Base-by-base conservation (phyloP, 2,113 vertebrate species). In the Rafetus swinhoei region DNA sequence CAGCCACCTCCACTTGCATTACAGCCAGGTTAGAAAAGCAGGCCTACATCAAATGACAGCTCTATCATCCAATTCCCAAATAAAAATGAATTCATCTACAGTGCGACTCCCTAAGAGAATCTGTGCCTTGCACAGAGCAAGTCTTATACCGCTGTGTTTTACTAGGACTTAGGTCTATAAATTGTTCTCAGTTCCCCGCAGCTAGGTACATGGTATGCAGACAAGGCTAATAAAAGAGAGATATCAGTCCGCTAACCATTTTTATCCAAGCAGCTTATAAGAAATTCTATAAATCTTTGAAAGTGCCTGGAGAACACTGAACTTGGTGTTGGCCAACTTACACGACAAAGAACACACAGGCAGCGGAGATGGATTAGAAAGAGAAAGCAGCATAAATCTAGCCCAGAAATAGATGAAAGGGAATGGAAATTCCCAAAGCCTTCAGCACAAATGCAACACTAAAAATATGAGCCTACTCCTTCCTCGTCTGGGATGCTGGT, bases 381-480 rank as follows among this genome's bases (percentile, higher is more conserved):
- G 90, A 95, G 89, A 65, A 95, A 96, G 74, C 39, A 90, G 79
- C 85, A 90, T 35, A 25, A 74, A 60, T 94, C 79, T 89, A 27
- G 83, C 82, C 83, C 87, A 96, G 90, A 92, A 93, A 90, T 50
- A 62, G 84, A 90, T 92, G 74, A 93, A 93, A 86, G 87, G 82
- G 87, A 93, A 89, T 90, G 81, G 74, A 81, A 95, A 92, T 90
- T 93, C 93, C 85, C 85, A 90, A 87, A 65, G 82, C 93, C 90
- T 94, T 91, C 72, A 85, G 88, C 92, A 56, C 59, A 90, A 92
- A 32, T 22, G 84, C 39, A 84, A 81, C 85, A 60, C 16, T 88
- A 13, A 76, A 81, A 93, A 59, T n/a, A 35, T 19, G 69, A 95
- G 88, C 90, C 93, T 94, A 81, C 60, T 95, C 89, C 91, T 96